Percentiles rank a stretch among this genome's conserved stretches.
These are phyloP conservation scores for Drosophila picticornis DNA, from an alignment of 2,888 invertebrate genomes.

Conservation along the genomic window DNA sequence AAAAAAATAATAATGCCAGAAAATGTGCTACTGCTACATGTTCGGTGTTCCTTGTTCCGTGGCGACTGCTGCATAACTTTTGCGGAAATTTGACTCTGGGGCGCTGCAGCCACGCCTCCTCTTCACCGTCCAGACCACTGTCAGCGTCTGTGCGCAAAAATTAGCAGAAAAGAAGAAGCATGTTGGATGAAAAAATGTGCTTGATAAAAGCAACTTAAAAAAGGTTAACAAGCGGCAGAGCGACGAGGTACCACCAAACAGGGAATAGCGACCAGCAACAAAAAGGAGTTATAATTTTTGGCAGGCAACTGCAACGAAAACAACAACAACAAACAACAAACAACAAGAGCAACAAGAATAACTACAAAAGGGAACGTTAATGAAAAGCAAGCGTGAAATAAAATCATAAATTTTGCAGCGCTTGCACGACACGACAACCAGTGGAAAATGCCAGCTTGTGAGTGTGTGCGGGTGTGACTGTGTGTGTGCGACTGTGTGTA, in stretches of 20 bases:
- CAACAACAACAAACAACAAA: slow-evolving; percentile 26
- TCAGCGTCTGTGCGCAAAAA: slow-evolving; percentile 62
- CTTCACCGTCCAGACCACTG: slow-evolving; percentile 23
- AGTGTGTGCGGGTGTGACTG: slow-evolving; percentile 15
- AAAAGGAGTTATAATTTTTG: slow-evolving; percentile 50
- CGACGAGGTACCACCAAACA: slow-evolving; percentile 33
- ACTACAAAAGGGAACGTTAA: slow-evolving; percentile 66
- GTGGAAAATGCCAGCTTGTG: slow-evolving; percentile 37
- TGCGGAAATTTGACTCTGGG: slow-evolving; percentile 73
- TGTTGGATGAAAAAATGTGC: slow-evolving; percentile 8
- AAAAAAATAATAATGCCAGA: slow-evolving; percentile 32
- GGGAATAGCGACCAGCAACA: slow-evolving; percentile 59
- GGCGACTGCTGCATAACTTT: slow-evolving; percentile 77
- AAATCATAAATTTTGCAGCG: slow-evolving; percentile 78
- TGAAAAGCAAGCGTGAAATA: slow-evolving; percentile 81
- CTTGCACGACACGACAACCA: slow-evolving; percentile 44
- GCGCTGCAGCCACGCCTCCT: slow-evolving; percentile 49
- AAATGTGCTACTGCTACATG: slow-evolving; percentile 60
- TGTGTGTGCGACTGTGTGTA: slow-evolving; percentile 14
- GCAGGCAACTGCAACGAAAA: slow-evolving; percentile 36
- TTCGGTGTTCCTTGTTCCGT: slow-evolving; percentile 58
- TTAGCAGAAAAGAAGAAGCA: slow-evolving; percentile 59
- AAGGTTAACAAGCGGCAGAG: slow-evolving; percentile 77
- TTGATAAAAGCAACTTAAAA: slow-evolving; percentile 62
- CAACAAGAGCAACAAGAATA: slow-evolving; percentile 4